Evolutionary conservation across 2,888 invertebrate genomes (phyloP).

Genomic region (Thalpophila matura): DNA sequence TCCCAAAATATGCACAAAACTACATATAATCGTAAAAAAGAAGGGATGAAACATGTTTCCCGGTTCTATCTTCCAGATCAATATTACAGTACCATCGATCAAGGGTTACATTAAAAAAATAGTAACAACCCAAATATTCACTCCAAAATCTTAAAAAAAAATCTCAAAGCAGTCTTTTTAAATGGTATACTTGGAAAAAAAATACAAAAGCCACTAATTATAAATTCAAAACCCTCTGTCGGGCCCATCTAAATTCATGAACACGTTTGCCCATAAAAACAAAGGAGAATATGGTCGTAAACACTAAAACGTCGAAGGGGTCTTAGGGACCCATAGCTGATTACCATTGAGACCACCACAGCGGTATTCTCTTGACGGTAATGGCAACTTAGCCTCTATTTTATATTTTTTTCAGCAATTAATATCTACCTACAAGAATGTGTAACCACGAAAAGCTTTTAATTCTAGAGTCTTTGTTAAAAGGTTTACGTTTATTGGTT

Average conservation of each 20-base stretch:
- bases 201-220: slow-evolving; percentile 26
- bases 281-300: slow-evolving; percentile 36
- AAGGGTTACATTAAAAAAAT: too few species aligned
- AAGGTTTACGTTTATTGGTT: slow-evolving; percentile 18
- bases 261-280: slow-evolving; percentile 56
- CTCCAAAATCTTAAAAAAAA: neutral
- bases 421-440: slow-evolving; percentile 18
- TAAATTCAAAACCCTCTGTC: slow-evolving; percentile 40
- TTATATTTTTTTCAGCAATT: slow-evolving; percentile 25
- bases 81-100: too few species aligned
- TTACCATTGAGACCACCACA: slow-evolving; percentile 50
- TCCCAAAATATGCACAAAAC: too few species aligned
- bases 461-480: slow-evolving; percentile 42
- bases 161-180: neutral
- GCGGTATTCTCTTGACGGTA: slow-evolving; percentile 12
- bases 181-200: slow-evolving; percentile 1
- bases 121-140: too few species aligned
- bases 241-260: slow-evolving; percentile 58
- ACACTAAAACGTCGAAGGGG: slow-evolving; percentile 25
- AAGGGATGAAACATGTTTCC: too few species aligned
- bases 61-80: too few species aligned
- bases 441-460: slow-evolving; percentile 49
- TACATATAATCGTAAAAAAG: too few species aligned
- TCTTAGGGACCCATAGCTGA: slow-evolving; percentile 11
- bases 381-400: slow-evolving; percentile 26